Base-by-base conservation (phyloP, 2,888 invertebrate genomes). In the Apodemia duryi region DNA sequence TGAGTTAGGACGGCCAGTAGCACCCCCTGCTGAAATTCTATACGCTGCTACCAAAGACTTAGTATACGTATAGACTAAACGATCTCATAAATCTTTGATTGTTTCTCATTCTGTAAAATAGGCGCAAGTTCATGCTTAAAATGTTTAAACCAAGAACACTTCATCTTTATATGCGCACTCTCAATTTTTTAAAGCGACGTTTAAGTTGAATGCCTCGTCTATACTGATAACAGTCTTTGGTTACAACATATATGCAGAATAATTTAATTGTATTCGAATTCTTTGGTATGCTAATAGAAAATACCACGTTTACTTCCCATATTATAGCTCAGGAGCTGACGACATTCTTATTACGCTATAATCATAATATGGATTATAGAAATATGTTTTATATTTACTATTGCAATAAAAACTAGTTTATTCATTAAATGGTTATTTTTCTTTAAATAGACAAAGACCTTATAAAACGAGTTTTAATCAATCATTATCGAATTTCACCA, bases 11-110 rank as follows among this genome's bases (percentile, higher is more conserved):
- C 77, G 78, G 72, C 81, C 88, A 75, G 91, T 91, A 90, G 91
- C 89, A 81, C 84, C 89, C 83, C 91, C 89, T 77, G 86, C 84
- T 75, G 88, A 64, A 74, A 71, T 74, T 85, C 81, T 84, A 88
- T 84, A 83, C 80, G 82, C 81, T 21, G 85, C 86, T 81, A 87
- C 85, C 43, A 43, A 43, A 43, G 43, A 43, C 43, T 6, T 1
- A 41, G 3, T 43, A 43, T 9, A 43, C 43, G 10, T 43, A 43
- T 43, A 43, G 43, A 43, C 43, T 43, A 9, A 10, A 43, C 43
- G 10, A 43, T 43, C 43, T 9, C 10, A 10, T 43, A 43, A 43
- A 43, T 10, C 41, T 41, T 10, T 43, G 10, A 35, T 35, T 35
- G 35, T 35, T 35, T 35, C 35, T 2, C 35, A 35, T 35, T 4